These are phyloP conservation scores for Morbakka virulenta DNA, from an alignment of 30 jellyfish, hydroid and myxozoan genomes.

Conservation along the genomic window DNA sequence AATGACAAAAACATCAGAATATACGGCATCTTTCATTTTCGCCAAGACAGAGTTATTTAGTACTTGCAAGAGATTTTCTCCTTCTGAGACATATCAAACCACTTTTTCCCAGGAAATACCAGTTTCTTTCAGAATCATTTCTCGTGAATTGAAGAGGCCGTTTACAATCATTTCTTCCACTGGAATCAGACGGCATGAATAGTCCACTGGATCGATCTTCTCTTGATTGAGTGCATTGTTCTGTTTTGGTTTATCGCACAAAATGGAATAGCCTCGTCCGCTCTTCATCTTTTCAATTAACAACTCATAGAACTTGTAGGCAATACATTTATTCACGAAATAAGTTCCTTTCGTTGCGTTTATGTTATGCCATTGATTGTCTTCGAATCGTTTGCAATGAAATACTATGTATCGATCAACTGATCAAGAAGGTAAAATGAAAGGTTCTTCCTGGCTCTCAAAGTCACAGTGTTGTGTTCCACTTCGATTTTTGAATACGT, in stretches of 20 bases:
- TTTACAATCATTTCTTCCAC: conserved; percentile 11
- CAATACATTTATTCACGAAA: conserved; percentile 18
- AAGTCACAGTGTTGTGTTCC: conserved; percentile 23
- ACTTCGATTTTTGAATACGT: conserved; percentile 3
- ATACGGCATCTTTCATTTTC: conserved; percentile 28
- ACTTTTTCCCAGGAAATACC: conserved; percentile 32
- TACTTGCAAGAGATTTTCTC: conserved; percentile 41
- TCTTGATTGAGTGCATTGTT: neutral
- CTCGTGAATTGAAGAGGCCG: conserved; percentile 2
- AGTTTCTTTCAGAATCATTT: neutral
- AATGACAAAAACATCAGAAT: conserved; percentile 17
- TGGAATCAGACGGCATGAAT: conserved; percentile 9
- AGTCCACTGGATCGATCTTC: neutral
- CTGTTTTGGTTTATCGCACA: conserved; percentile 30
- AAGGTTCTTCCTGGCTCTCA: conserved; percentile 13
- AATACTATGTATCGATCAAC: conserved; percentile 6
- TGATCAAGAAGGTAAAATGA: conserved; percentile 7
- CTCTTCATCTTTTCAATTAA: too few relatives aligned
- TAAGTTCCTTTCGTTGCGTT: conserved; percentile 15
- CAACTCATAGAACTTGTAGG: conserved; percentile 2
- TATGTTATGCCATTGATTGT: conserved; percentile 4
- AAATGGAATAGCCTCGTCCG: too few relatives aligned
- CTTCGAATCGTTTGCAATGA: conserved; percentile 8
- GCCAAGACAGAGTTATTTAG: too few relatives aligned
- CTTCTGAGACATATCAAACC: conserved; percentile 29